Evolutionary conservation across 2,888 invertebrate genomes (phyloP).

Genomic region (Acanthopleura granulata): DNA sequence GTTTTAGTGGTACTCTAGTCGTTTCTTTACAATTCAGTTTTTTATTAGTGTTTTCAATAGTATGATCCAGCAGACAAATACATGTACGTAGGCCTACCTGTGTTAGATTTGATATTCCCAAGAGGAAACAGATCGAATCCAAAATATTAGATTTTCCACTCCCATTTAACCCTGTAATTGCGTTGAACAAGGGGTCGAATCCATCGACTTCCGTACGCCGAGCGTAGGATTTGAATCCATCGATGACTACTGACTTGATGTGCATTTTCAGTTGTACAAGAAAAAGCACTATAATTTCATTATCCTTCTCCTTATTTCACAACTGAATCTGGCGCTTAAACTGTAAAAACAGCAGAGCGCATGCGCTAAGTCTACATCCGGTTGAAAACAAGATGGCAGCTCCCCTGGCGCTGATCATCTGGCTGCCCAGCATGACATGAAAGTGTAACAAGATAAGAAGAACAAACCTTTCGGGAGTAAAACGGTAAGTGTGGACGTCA

Average conservation of each 20-base stretch:
- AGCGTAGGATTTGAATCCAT: slow-evolving; percentile 99
- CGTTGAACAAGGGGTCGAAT: slow-evolving; percentile 96
- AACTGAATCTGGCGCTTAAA: slow-evolving; percentile 26
- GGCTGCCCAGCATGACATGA: too few species aligned
- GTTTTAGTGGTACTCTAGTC: too few species aligned
- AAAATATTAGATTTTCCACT: slow-evolving; percentile 98
- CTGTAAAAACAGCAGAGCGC: slow-evolving; percentile 15
- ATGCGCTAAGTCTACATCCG: background rate
- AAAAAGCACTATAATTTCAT: too few species aligned
- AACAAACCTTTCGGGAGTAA: too few species aligned
- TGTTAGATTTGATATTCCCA: slow-evolving; percentile 92
- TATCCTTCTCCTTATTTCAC: too few species aligned
- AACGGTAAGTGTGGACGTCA: too few species aligned
- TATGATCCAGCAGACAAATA: too few species aligned
- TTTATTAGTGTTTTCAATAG: too few species aligned
- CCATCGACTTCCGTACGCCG: slow-evolving; percentile 90
- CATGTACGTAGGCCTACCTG: slow-evolving; percentile 78
- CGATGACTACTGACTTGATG: slow-evolving; percentile 90
- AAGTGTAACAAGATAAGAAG: too few species aligned
- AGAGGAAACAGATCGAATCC: slow-evolving; percentile 96
- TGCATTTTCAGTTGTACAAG: slow-evolving; percentile 76
- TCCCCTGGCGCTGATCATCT: background rate
- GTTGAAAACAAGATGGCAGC: background rate
- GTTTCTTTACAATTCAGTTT: too few species aligned
- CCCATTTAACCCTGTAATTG: slow-evolving; percentile 97